phyloP scores from a whole-genome alignment of 2,797 vertebrate genomes.

The Odontamblyopus rebecca region DNA sequence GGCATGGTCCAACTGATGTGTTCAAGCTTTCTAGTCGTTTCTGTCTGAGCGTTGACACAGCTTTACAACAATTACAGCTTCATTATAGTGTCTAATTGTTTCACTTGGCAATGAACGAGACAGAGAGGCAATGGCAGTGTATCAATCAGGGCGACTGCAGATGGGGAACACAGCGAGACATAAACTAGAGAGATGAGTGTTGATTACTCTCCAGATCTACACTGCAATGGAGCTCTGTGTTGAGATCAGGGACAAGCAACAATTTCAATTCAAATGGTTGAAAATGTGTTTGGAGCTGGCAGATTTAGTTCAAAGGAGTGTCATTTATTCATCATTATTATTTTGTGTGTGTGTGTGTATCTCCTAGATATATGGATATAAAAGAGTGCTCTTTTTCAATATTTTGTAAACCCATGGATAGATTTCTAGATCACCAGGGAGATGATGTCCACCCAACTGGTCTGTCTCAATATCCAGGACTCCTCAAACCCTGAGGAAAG shows the following conservation, averaged over 20 bases:
- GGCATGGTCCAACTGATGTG: background rate
- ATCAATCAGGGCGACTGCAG: constrained; percentile 23
- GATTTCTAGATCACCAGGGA: no score
- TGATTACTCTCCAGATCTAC: constrained; percentile 1
- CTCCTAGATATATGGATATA: no score
- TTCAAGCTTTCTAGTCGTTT: constrained; percentile 1
- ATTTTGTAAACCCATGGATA: no score
- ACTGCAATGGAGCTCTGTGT: background rate
- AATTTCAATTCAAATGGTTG: background rate
- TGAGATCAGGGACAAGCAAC: background rate
- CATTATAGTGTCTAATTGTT: constrained; percentile 53
- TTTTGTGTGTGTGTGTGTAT: no score
- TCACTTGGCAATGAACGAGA: constrained; percentile 41
- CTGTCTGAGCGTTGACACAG: background rate
- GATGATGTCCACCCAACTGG: no score
- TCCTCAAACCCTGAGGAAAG: no score
- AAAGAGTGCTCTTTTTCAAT: no score
- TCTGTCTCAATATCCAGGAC: no score
- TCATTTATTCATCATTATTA: no score
- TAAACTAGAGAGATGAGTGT: constrained; percentile 9
- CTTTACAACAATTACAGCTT: constrained; percentile 46
- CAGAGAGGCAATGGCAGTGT: constrained; percentile 3
- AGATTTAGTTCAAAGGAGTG: no score
- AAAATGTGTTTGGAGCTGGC: no score
- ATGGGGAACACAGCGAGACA: constrained; percentile 30